These are phyloP conservation scores for Enteromius fasciolatus DNA, from an alignment of 2,797 vertebrate genomes.

Conservation along the genomic window DNA sequence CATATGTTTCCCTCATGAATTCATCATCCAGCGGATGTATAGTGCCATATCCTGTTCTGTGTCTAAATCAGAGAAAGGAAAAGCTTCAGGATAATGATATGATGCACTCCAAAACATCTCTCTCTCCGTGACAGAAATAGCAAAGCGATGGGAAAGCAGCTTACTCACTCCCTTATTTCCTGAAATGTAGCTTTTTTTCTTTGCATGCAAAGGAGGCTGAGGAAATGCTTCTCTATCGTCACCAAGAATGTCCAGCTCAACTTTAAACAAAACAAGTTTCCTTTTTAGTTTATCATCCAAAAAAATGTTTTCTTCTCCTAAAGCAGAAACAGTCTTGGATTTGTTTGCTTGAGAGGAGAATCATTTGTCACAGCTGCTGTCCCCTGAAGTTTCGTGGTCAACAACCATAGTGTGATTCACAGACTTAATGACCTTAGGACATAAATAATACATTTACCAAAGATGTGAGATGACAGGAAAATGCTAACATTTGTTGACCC, in stretches of 20 bases:
- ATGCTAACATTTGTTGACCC: not conserved
- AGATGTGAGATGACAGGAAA: not conserved
- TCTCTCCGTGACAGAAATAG: conserved; percentile 59
- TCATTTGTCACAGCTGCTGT: conserved; percentile 3
- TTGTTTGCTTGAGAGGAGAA: conserved; percentile 4
- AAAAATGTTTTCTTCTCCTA: conserved; percentile 33
- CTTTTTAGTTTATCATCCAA: conserved; percentile 35
- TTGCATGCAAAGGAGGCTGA: conserved; percentile 53
- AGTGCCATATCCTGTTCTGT: conserved; percentile 62
- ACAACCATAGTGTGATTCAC: not conserved
- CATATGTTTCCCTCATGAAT: conserved; percentile 19
- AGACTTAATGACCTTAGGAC: not conserved
- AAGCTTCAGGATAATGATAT: conserved; percentile 61
- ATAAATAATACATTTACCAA: conserved; percentile 22
- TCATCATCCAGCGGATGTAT: conserved; percentile 21
- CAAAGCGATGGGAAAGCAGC: conserved; percentile 51
- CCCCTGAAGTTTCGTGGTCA: not conserved
- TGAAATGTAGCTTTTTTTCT: conserved; percentile 29
- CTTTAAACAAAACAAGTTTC: conserved; percentile 60
- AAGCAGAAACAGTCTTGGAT: conserved; percentile 25
- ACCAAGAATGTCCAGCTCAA: conserved; percentile 18
- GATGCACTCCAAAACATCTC: conserved; percentile 45
- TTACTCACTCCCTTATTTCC: conserved; percentile 42
- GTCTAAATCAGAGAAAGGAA: conserved; percentile 57
- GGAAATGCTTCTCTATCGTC: conserved; percentile 59